Conservation (phyloP, 2,888 invertebrate genomes). For the Lasius platythorax region DNA sequence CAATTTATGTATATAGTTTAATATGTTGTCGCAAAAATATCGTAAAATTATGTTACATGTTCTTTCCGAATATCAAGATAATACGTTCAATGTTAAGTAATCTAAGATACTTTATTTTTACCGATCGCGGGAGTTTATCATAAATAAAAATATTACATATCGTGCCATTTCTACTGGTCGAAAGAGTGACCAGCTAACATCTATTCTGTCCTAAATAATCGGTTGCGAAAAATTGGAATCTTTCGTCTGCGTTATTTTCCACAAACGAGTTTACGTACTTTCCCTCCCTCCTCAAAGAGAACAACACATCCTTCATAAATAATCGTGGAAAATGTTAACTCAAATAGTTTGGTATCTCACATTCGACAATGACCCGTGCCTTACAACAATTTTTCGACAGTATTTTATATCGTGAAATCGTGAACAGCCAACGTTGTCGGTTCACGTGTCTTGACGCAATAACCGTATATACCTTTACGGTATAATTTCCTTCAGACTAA, state of each 20-base stretch:
- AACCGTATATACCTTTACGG: slow-evolving; percentile 21
- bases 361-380: slow-evolving; percentile 15
- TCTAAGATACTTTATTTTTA: slow-evolving; percentile 5
- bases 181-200: not conserved
- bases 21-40: not conserved
- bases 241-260: slow-evolving; percentile 40
- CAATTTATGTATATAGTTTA: not conserved
- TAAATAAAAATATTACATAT: slow-evolving; percentile 1
- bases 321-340: slow-evolving; percentile 42
- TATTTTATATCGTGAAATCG: slow-evolving; percentile 38
- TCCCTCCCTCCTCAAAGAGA: not conserved
- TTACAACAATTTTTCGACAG: slow-evolving; percentile 30
- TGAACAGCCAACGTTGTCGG: slow-evolving; percentile 16
- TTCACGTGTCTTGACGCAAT: slow-evolving; percentile 46
- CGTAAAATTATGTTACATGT: not conserved
- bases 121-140: not conserved
- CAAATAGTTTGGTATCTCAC: slow-evolving; percentile 25
- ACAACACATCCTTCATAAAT: slow-evolving; percentile 49
- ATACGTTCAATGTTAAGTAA: slow-evolving; percentile 2
- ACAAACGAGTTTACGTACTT: not conserved
- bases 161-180: slow-evolving; percentile 7
- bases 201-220: slow-evolving; percentile 12
- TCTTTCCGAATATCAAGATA: not conserved
- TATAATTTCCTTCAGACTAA: slow-evolving; percentile 59
- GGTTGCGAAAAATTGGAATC: not conserved